These are phyloP conservation scores for Aphaenogaster floridana DNA, from an alignment of 1,140 invertebrate species.

Conservation along the genomic window DNA sequence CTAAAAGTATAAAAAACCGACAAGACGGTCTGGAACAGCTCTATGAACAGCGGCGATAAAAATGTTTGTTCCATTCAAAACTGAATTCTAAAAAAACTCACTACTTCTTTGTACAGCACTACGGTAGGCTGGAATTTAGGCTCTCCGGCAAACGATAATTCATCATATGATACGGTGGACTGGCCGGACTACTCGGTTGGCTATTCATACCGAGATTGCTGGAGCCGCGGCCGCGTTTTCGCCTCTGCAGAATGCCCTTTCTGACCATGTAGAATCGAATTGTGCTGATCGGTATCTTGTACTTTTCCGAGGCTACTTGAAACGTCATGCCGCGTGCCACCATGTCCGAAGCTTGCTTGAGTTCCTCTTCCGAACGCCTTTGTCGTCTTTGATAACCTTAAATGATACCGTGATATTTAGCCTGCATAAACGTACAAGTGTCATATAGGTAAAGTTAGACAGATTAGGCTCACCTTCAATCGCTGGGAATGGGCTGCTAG, in stretches of 20 bases:
- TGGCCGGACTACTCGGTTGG: slow-evolving; percentile 88
- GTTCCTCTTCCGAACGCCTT: slow-evolving; percentile 90
- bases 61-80: slow-evolving; percentile 78
- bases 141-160: slow-evolving; percentile 90
- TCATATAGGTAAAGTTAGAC: neutral
- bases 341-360: slow-evolving; percentile 92
- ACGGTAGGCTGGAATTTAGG: slow-evolving; percentile 86
- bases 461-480: slow-evolving; percentile 83
- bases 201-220: slow-evolving; percentile 83
- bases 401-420: neutral
- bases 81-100: slow-evolving; percentile 82
- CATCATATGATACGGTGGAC: slow-evolving; percentile 91
- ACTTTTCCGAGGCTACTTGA: slow-evolving; percentile 94
- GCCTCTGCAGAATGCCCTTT: slow-evolving; percentile 92
- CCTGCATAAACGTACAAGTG: neutral
- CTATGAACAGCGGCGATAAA: slow-evolving; percentile 73
- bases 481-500: slow-evolving; percentile 84
- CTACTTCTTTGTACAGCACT: slow-evolving; percentile 81
- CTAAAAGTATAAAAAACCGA: slow-evolving; percentile 57
- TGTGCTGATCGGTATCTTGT: slow-evolving; percentile 94
- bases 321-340: slow-evolving; percentile 93
- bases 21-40: slow-evolving; percentile 81
- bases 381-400: slow-evolving; percentile 88
- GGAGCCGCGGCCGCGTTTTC: slow-evolving; percentile 89
- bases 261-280: slow-evolving; percentile 94